A percentile compares a stretch with the other conserved stretches of the same genome.
These are phyloP conservation scores for Xiphydria camelus DNA, from an alignment of 2,888 invertebrate species.

Conservation along the genomic window DNA sequence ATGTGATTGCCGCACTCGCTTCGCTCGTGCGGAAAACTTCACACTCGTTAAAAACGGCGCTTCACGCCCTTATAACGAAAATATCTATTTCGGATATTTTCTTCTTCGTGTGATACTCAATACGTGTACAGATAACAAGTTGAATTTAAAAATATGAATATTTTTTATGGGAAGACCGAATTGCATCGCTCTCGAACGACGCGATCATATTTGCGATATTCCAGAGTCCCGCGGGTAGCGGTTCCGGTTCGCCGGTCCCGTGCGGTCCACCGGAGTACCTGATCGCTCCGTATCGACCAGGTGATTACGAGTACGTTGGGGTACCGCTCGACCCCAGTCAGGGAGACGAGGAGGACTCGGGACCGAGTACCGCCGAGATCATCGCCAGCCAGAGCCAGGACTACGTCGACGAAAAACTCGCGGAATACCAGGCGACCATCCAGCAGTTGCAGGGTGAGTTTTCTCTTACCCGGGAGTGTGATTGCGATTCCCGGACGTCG, in stretches of 20 bases:
- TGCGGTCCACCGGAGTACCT: constrained; percentile 53
- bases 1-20: too few relatives aligned
- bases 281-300: constrained; percentile 59
- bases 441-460: constrained; percentile 74
- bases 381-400: constrained; percentile 93
- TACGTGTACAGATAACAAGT: too few relatives aligned
- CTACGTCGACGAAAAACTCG: constrained; percentile 90
- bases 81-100: too few relatives aligned
- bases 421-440: constrained; percentile 92
- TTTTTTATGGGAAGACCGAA: too few relatives aligned
- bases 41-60: too few relatives aligned
- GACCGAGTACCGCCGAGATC: constrained; percentile 87
- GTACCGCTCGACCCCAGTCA: constrained; percentile 77
- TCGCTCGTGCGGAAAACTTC: too few relatives aligned
- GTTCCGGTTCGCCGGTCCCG: constrained; percentile 42
- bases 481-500: too few relatives aligned
- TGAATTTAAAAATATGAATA: too few relatives aligned
- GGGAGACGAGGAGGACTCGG: constrained; percentile 71
- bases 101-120: too few relatives aligned
- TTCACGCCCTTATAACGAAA: too few relatives aligned
- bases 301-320: constrained; percentile 74
- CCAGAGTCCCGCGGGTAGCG: constrained; percentile 46
- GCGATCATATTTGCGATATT: constrained; percentile 19
- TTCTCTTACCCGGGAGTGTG: too few relatives aligned
- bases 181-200: constrained; percentile 62